A percentile compares a stretch with the other conserved stretches of the same genome.
phyloP scores from a whole-genome alignment of 1,140 invertebrate species.

The Euwallacea fornicatus region DNA sequence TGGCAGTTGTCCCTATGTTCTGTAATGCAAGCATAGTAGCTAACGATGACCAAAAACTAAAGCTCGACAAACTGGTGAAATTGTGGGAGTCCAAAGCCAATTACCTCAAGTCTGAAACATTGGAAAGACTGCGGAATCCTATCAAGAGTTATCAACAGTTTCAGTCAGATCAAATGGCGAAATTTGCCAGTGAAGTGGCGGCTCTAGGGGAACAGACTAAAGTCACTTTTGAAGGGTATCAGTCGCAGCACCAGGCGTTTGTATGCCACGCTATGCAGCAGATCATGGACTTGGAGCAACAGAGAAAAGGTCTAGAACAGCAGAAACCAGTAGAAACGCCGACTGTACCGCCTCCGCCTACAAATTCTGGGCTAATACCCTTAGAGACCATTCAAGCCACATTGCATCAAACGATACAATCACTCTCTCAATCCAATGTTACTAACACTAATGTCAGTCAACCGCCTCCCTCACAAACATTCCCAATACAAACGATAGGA shows the following conservation, averaged over 20 bases:
- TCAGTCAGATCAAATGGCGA: conserved; percentile 77
- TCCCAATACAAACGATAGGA: conserved; percentile 20
- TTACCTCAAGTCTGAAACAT: conserved; percentile 83
- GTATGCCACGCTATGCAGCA: conserved; percentile 87
- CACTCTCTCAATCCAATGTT: conserved; percentile 40
- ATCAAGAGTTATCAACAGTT: conserved; percentile 80
- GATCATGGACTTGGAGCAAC: conserved; percentile 80
- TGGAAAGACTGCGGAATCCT: conserved; percentile 81
- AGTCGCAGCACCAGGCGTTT: conserved; percentile 94
- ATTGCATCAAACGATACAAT: conserved; percentile 47
- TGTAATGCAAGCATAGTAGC: conserved; percentile 84
- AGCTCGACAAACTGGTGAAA: conserved; percentile 87
- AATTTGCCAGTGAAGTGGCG: conserved; percentile 72
- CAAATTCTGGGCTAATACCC: conserved; percentile 42
- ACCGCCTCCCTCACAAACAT: conserved; percentile 32
- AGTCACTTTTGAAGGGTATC: conserved; percentile 62
- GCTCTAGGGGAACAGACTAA: conserved; percentile 59
- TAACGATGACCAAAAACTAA: conserved; percentile 82
- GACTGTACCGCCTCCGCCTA: conserved; percentile 43
- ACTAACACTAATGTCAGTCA: conserved; percentile 21
- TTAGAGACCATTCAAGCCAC: conserved; percentile 46
- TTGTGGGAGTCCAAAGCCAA: conserved; percentile 96
- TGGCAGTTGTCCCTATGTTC: conserved; percentile 95
- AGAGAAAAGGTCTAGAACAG: conserved; percentile 73
- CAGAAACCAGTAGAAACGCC: conserved; percentile 57